A percentile compares a stretch with the other conserved stretches of the same genome.
Evolutionary conservation across 2,888 invertebrate genomes (phyloP).

Genomic region (Apodemia zela): DNA sequence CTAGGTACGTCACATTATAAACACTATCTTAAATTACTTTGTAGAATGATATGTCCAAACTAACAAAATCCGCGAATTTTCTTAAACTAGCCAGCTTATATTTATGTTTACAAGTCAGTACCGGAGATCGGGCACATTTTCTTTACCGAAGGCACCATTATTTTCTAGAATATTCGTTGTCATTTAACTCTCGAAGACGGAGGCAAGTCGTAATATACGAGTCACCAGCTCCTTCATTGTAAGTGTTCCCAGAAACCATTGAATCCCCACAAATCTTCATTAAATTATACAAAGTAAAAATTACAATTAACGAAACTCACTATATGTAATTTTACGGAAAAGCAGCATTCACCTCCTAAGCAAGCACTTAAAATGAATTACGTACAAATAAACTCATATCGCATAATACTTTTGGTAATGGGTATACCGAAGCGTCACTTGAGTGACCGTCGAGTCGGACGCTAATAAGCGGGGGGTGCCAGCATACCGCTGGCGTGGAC

Average conservation of each 20-base stretch:
- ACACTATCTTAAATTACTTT: conserved; percentile 69
- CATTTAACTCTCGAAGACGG: conserved; percentile 68
- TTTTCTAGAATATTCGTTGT: conserved; percentile 63
- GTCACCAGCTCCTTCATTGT: conserved; percentile 76
- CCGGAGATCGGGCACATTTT: conserved; percentile 68
- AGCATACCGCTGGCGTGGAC: conserved; percentile 79
- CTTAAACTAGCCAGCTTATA: conserved; percentile 59
- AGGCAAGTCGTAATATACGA: conserved; percentile 69
- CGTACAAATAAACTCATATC: conserved; percentile 50
- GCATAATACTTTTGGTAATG: conserved; percentile 77
- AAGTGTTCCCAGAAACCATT: conserved; percentile 61
- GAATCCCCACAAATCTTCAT: conserved; percentile 53
- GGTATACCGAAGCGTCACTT: conserved; percentile 52
- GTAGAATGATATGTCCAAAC: conserved; percentile 68
- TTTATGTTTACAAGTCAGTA: conserved; percentile 65
- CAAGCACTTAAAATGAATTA: conserved; percentile 51
- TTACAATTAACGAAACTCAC: conserved; percentile 50
- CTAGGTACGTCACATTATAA: conserved; percentile 74
- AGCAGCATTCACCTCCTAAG: conserved; percentile 49
- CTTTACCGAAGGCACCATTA: conserved; percentile 46
- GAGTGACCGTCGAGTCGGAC: conserved; percentile 47
- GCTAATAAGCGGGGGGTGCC: conserved; percentile 75
- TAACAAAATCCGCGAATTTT: conserved; percentile 57
- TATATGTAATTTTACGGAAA: conserved; percentile 29
- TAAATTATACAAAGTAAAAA: conserved; percentile 47